A percentile compares a stretch with the other conserved stretches of the same genome.
Conservation (phyloP, 1,140 invertebrate genomes). For the Theocolax elegans region DNA sequence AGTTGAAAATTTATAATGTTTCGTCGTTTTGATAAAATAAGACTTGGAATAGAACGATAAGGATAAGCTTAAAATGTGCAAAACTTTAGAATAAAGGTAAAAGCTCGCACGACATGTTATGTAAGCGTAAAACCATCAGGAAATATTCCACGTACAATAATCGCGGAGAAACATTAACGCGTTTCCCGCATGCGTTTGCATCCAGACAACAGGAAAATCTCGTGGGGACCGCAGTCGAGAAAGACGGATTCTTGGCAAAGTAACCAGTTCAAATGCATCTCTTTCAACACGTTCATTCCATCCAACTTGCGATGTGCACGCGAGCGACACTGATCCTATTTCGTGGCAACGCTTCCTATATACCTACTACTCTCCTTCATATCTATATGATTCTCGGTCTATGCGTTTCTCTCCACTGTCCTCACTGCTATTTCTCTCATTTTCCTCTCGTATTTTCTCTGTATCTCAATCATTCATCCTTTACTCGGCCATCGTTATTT, state of each 20-base stretch:
- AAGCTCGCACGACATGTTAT: no score
- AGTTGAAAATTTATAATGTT: no score
- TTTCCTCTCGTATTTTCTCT: background rate
- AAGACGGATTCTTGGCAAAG: background rate
- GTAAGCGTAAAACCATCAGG: no score
- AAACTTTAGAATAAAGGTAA: no score
- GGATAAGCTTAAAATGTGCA: no score
- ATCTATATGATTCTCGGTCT: background rate
- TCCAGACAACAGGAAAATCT: no score
- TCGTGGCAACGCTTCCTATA: background rate
- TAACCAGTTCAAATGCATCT: background rate
- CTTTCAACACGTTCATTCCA: background rate
- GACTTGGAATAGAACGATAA: no score
- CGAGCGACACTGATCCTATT: constrained; percentile 21
- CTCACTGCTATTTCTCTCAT: background rate
- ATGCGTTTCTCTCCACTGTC: background rate
- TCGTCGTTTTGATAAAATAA: no score
- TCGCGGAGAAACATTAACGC: no score
- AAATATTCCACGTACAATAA: no score
- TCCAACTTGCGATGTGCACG: background rate
- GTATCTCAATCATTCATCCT: constrained; percentile 5
- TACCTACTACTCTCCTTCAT: background rate
- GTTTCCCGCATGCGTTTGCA: no score
- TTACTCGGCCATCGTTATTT: background rate
- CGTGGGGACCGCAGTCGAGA: background rate